A percentile compares a stretch with the other conserved stretches of the same genome.
These are phyloP conservation scores for Laothoe populi DNA, from an alignment of 2,888 invertebrate genomes.

Conservation along the genomic window DNA sequence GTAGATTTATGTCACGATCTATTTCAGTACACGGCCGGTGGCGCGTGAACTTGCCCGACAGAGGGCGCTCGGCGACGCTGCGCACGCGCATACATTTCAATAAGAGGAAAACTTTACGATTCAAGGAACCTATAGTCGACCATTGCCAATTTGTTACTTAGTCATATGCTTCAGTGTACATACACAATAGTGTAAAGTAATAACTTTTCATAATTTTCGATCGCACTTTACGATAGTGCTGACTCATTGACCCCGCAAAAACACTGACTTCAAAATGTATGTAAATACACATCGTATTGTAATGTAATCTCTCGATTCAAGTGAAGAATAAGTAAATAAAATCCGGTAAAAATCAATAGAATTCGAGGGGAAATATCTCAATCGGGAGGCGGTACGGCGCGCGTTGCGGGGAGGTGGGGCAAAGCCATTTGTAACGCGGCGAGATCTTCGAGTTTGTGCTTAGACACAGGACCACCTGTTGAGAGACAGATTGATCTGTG, in stretches of 20 bases:
- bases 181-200: background rate
- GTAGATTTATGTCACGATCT: conserved; percentile 80
- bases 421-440: conserved; percentile 33
- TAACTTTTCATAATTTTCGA: background rate
- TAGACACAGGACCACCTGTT: conserved; percentile 47
- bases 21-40: conserved; percentile 67
- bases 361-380: conserved; percentile 4
- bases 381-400: background rate
- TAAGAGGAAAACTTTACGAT: conserved; percentile 51
- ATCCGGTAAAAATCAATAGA: conserved; percentile 6
- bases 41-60: conserved; percentile 67
- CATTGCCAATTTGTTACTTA: conserved; percentile 35
- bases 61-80: conserved; percentile 54
- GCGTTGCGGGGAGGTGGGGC: background rate
- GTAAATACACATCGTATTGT: conserved; percentile 27
- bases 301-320: conserved; percentile 24
- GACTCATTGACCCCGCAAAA: conserved; percentile 1
- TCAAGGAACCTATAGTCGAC: conserved; percentile 42
- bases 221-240: background rate
- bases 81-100: conserved; percentile 48
- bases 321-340: conserved; percentile 17
- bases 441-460: conserved; percentile 32
- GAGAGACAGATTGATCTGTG: conserved; percentile 37
- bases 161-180: conserved; percentile 37
- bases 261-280: conserved; percentile 14